phyloP scores from a whole-genome alignment of 2,888 invertebrate genomes.

The Salpingus planirostris region DNA sequence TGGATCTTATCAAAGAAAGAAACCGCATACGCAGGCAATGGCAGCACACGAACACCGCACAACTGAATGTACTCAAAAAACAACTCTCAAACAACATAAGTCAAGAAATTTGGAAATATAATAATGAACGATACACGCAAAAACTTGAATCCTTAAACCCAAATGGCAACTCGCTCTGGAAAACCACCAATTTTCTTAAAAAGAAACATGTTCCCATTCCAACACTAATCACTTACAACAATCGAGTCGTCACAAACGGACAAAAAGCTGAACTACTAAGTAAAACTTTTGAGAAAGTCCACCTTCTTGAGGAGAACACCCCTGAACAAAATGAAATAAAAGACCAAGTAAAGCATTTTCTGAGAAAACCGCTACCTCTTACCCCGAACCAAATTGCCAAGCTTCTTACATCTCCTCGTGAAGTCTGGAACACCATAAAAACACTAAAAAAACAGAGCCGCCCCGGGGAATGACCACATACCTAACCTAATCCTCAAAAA shows the following conservation, averaged over 20 bases:
- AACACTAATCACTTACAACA: background rate
- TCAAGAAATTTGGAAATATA: background rate
- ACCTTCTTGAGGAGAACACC: background rate
- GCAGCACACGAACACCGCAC: slow-evolving; percentile 2
- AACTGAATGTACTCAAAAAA: slow-evolving; percentile 1
- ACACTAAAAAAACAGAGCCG: background rate
- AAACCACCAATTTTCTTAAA: background rate
- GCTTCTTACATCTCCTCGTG: background rate
- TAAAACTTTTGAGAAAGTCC: background rate
- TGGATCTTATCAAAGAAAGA: slow-evolving; percentile 8
- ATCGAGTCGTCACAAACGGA: background rate
- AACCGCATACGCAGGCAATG: slow-evolving; percentile 7
- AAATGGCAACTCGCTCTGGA: background rate
- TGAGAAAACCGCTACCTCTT: too few relatives aligned
- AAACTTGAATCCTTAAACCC: too few relatives aligned
- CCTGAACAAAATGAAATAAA: too few relatives aligned
- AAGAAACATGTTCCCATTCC: background rate
- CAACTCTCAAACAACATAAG: slow-evolving; percentile 1
- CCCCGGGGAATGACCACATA: slow-evolving; percentile 10
- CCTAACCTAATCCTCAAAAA: slow-evolving; percentile 17
- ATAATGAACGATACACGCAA: too few relatives aligned
- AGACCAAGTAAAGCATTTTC: too few relatives aligned
- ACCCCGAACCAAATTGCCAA: too few relatives aligned
- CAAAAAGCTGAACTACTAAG: background rate
- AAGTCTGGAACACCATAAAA: background rate